Evolutionary conservation across 1,140 invertebrate species (phyloP), one percentile per base, ranked within the genome.

Genomic region (Leucophenga varia): DNA sequence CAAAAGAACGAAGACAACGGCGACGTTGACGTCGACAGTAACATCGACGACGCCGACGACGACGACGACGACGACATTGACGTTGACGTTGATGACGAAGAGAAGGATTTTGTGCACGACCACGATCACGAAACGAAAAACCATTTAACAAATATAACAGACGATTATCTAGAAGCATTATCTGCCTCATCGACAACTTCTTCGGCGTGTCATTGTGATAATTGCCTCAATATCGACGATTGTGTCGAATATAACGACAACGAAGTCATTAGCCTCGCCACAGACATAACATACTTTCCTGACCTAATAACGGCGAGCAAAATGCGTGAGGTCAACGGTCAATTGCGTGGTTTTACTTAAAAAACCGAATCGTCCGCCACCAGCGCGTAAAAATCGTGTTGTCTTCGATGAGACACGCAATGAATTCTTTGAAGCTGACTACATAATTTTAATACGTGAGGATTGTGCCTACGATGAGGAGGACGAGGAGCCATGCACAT

Each of bases 371-470:
- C 55, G 72, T 10, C 70, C 72, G 50, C 65, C 72, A 38, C 60
- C 72, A 8, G 49, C 55, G 12, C 57, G 72, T 5, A 88, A 88
- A 64, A 82, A 87, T 69, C 82, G 89, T n/a, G 89, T 92, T 1
- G 83, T 89, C 9, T 91, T 92, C 57, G 87, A 91, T 68, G 89
- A 92, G 76, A 88, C 86, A 51, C 81, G 86, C 16, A 92, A 92
- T 76, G 88, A 90, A 74, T 91, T 90, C 75, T 91, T 91, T 70
- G 89, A 91, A 45, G 88, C 89, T 2, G 89, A 92, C 76, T 92
- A 92, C 61, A 90, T 92, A 52, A 91, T 92, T 57, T 76, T 91
- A 17, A 89, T 91, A 37, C 83, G 89, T 30, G 88, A 91, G 60
- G 89, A 91, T 64, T 89, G 87, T 54, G 86, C 87, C 47, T 86